Percentiles rank a stretch among this genome's conserved stretches.
Evolutionary conservation across 2,113 vertebrate species (phyloP).

Genomic region (Sakesphorus luctuosus): DNA sequence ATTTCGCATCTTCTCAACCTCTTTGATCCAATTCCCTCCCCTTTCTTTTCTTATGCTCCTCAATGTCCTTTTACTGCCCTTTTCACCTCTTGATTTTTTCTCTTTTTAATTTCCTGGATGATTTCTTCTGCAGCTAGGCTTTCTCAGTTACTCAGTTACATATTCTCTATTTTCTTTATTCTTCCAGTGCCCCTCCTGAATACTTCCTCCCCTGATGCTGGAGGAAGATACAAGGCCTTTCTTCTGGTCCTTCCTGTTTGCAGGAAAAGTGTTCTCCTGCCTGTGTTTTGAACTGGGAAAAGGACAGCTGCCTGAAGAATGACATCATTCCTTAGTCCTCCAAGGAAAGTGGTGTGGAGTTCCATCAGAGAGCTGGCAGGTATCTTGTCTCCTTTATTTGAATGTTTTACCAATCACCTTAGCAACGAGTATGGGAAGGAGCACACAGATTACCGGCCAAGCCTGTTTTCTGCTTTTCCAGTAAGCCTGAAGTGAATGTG

Average conservation of each 20-base stretch:
- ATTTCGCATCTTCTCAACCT: neutral
- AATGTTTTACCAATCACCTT: neutral
- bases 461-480: neutral
- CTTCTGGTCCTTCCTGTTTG: neutral
- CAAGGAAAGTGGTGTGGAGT: neutral
- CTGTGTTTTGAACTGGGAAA: neutral
- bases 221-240: neutral
- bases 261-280: neutral
- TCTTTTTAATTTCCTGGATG: neutral
- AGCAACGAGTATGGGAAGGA: neutral
- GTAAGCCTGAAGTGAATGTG: neutral
- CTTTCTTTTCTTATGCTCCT: neutral
- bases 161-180: neutral
- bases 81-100: slow-evolving; percentile 10
- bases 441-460: neutral
- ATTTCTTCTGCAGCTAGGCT: slow-evolving; percentile 5
- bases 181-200: neutral
- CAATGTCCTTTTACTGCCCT: neutral
- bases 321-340: neutral
- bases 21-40: neutral
- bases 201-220: slow-evolving; percentile 37
- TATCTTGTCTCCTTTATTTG: neutral
- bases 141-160: neutral
- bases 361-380: neutral
- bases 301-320: neutral